Evolutionary conservation across 2,797 vertebrate species (phyloP).

Genomic region (Scyliorhinus canicula): DNA sequence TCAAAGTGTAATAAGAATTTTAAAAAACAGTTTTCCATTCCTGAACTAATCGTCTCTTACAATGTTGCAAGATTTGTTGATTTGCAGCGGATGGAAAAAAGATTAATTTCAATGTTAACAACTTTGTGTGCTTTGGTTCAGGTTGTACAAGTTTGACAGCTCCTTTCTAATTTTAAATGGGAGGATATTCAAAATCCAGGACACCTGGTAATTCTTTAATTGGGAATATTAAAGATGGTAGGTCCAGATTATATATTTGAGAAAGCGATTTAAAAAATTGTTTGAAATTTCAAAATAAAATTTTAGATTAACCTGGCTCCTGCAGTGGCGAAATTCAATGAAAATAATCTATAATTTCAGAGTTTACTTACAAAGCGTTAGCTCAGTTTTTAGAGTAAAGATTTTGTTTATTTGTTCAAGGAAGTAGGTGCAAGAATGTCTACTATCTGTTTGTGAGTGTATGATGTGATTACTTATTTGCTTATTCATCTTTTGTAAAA

Average conservation of each 20-base stretch:
- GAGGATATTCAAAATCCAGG: background rate
- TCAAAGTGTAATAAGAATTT: background rate
- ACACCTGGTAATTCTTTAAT: background rate
- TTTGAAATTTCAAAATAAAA: background rate
- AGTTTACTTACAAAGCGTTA: background rate
- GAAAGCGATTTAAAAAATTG: background rate
- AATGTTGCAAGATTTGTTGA: background rate
- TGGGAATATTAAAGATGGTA: background rate
- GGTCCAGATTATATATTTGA: background rate
- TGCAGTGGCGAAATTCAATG: background rate
- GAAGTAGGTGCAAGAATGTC: background rate
- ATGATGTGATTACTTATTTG: background rate
- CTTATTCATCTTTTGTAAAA: background rate
- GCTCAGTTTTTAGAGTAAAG: background rate
- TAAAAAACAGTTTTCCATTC: background rate
- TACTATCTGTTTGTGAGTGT: background rate
- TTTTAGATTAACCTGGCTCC: background rate
- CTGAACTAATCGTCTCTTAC: background rate
- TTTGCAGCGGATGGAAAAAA: background rate
- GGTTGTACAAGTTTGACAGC: background rate
- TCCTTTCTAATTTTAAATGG: background rate
- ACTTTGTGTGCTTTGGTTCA: background rate
- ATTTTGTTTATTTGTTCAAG: background rate
- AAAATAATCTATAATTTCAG: background rate
- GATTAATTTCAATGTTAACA: background rate